These are phyloP conservation scores for Temnopleurus reevesii DNA, from an alignment of 53 echinoderm and acorn worm species.

Conservation along the genomic window DNA sequence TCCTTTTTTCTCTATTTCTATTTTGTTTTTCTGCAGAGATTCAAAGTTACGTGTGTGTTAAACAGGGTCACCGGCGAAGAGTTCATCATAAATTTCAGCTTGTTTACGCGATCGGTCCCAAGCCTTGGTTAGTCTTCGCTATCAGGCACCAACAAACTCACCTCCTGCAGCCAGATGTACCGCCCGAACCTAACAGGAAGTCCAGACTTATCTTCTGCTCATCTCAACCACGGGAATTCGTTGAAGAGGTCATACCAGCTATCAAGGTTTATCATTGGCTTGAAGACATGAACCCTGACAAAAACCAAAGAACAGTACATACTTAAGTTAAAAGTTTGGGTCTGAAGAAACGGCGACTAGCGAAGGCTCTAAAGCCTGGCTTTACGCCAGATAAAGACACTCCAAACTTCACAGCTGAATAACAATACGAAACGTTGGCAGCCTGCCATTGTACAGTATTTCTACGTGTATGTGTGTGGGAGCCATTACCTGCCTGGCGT, in stretches of 20 bases:
- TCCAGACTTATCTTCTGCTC: no score
- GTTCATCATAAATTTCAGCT: background rate
- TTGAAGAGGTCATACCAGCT: background rate
- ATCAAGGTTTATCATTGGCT: no score
- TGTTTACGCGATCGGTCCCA: background rate
- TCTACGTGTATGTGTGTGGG: conserved; percentile 26
- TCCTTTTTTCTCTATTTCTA: background rate
- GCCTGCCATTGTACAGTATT: conserved; percentile 27
- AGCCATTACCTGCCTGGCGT: background rate
- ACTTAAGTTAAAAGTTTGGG: background rate
- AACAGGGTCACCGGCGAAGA: background rate
- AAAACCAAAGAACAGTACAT: background rate
- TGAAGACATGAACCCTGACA: no score
- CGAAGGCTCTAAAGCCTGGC: conserved; percentile 1
- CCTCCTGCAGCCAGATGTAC: no score
- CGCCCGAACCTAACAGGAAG: background rate
- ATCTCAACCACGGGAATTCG: background rate
- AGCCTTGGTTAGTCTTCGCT: background rate
- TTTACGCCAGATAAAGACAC: conserved; percentile 16
- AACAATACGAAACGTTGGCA: conserved; percentile 26
- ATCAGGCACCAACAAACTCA: no score
- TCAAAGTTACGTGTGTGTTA: conserved; percentile 14
- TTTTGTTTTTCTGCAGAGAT: background rate
- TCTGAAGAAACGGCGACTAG: background rate
- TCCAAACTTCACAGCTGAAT: conserved; percentile 30